phyloP scores from a whole-genome alignment of 2,888 invertebrate species.

The Scaptomyza reducta region DNA sequence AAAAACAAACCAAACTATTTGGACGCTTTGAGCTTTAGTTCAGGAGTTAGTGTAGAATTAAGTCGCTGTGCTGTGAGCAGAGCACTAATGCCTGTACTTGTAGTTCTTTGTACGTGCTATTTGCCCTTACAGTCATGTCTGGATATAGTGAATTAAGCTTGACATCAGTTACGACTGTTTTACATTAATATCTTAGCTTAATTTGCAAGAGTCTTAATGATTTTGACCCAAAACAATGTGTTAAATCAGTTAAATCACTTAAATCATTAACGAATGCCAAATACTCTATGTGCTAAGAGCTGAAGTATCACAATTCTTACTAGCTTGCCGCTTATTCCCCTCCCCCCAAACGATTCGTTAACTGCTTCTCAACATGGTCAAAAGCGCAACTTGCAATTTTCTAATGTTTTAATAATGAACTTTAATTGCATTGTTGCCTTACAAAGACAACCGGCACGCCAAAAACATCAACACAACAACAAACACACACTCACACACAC shows the following conservation, averaged over 20 bases:
- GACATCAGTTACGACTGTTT: too few relatives aligned
- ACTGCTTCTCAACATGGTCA: constrained; percentile 23
- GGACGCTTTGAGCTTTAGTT: neutral
- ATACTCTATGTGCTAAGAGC: too few relatives aligned
- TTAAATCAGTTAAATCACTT: too few relatives aligned
- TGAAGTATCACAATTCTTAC: too few relatives aligned
- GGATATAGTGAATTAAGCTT: neutral
- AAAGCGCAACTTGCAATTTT: constrained; percentile 41
- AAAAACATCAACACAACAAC: neutral
- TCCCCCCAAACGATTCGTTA: neutral
- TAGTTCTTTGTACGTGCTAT: neutral
- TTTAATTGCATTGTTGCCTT: constrained; percentile 25
- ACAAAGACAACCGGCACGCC: neutral
- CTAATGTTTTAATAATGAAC: constrained; percentile 54
- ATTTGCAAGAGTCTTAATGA: neutral
- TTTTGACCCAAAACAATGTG: neutral
- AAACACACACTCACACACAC: constrained; percentile 3
- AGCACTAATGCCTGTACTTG: neutral
- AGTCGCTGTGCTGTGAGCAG: neutral
- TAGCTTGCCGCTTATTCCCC: too few relatives aligned
- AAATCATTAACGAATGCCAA: neutral
- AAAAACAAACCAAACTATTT: neutral
- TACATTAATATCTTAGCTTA: too few relatives aligned
- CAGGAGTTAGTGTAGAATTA: neutral
- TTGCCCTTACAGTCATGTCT: neutral